Conservation (phyloP, 2,888 invertebrate genomes). For the Rotaria sp. region DNA sequence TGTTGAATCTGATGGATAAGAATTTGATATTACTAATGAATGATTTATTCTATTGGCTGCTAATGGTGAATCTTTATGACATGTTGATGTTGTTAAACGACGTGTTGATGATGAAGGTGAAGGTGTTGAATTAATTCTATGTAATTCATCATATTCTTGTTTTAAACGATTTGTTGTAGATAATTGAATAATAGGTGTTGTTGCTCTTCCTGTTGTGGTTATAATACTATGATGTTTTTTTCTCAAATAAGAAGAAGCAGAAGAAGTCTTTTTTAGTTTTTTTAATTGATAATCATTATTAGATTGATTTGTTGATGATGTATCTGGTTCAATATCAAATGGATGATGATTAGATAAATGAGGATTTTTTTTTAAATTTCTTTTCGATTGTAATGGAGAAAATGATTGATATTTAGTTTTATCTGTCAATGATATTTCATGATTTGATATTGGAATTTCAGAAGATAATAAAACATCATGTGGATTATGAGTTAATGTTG, state of each 20-base stretch:
- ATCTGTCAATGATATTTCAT: neutral
- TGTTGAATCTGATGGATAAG: neutral
- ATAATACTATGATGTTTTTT: neutral
- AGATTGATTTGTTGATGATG: neutral
- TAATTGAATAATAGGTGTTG: neutral
- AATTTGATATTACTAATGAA: neutral
- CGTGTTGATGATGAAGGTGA: neutral
- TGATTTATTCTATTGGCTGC: neutral
- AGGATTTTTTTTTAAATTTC: neutral
- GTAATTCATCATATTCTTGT: neutral
- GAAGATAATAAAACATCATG: neutral
- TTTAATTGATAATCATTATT: constrained; percentile 3
- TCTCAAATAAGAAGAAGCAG: neutral
- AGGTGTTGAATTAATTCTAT: neutral
- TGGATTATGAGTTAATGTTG: neutral
- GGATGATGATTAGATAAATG: neutral
- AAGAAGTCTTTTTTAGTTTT: neutral
- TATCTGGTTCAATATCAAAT: neutral
- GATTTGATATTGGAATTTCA: neutral
- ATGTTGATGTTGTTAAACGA: neutral
- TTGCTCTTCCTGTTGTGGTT: neutral
- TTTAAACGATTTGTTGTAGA: neutral
- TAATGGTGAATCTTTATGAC: neutral
- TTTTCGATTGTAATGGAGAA: neutral
- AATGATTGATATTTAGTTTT: neutral